Base-by-base conservation (phyloP, 1,140 invertebrate species). In the Cylas formicarius region DNA sequence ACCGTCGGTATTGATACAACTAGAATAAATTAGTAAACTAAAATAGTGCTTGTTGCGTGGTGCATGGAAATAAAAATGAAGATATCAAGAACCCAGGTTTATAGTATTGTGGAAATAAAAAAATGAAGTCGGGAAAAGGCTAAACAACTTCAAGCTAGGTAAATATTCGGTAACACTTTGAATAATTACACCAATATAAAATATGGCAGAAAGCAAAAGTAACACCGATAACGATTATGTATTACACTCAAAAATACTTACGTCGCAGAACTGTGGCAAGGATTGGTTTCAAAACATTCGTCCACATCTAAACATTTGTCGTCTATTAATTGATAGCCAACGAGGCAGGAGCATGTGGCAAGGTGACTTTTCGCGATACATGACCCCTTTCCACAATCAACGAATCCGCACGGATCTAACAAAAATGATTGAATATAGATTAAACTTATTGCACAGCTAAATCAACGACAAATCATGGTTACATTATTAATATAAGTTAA, bases 231-330 rank as follows among this genome's bases (percentile, higher is more conserved):
- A 22, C 10, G 34, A 4, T 22, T 35, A 44, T 7, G 11, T 27
- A 26, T 6, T 19, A 26, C 20, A 23, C 23, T 36, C 13, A 16
- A 54, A 6, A 38, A 21, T 13, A 42, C 46, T 48, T 42, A 48
- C 46, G 42, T 16, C 11, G 89, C 84, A 35, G 84, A 78, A 22
- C 74, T 48, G 53, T 90, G 86, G 58, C 90, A 94, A 14, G 86
- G 86, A 37, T 75, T 72, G 6, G 69, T 69, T n/a, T 68, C 61
- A 1, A 68, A 44, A 61, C 90, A 93, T 67, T 93, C 89, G 56
- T 93, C 75, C 18, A 90, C 69, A 67, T 93, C 89, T 38, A 77
- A 71, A 61, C 90, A 93, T 18, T 73, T 74, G 31, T 78, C 77
- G 41, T 76, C 76, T 13, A 70, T 58, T 19, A 84, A 64, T 16